phyloP scores from a whole-genome alignment of 2,797 vertebrate genomes.

The Brotula barbata region DNA sequence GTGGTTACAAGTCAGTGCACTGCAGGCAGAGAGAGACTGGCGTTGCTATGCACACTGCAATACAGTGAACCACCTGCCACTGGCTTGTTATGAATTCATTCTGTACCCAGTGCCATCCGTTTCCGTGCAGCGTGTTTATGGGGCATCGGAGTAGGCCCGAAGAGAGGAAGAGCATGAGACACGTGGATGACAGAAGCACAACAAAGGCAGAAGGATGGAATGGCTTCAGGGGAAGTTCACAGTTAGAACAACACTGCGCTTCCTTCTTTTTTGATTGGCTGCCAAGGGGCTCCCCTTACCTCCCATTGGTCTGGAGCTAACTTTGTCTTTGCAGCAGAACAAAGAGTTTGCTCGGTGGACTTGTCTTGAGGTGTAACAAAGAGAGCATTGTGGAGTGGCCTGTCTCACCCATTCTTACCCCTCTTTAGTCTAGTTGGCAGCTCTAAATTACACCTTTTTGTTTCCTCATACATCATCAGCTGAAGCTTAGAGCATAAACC shows the following conservation, averaged over 20 bases:
- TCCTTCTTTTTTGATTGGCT: slow-evolving; percentile 68
- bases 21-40: slow-evolving; percentile 70
- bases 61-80: slow-evolving; percentile 64
- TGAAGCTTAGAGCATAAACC: slow-evolving; percentile 33
- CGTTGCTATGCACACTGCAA: slow-evolving; percentile 74
- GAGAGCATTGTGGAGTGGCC: slow-evolving; percentile 49
- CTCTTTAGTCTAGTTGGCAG: slow-evolving; percentile 28
- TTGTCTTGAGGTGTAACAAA: slow-evolving; percentile 58
- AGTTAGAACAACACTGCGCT: slow-evolving; percentile 60
- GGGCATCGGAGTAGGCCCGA: slow-evolving; percentile 7
- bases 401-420: slow-evolving; percentile 34
- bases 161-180: slow-evolving; percentile 56
- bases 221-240: slow-evolving; percentile 64
- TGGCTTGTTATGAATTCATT: slow-evolving; percentile 55
- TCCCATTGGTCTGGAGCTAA: slow-evolving; percentile 58
- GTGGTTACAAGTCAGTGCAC: slow-evolving; percentile 73
- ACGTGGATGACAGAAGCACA: slow-evolving; percentile 36
- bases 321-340: slow-evolving; percentile 56
- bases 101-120: slow-evolving; percentile 6
- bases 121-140: slow-evolving; percentile 48
- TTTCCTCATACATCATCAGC: slow-evolving; percentile 23
- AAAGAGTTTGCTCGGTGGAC: slow-evolving; percentile 60
- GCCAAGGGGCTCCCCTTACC: slow-evolving; percentile 37
- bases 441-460: slow-evolving; percentile 59
- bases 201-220: slow-evolving; percentile 58